Conservation (phyloP, 2,797 vertebrate species). For the Erithacus rubecula region DNA sequence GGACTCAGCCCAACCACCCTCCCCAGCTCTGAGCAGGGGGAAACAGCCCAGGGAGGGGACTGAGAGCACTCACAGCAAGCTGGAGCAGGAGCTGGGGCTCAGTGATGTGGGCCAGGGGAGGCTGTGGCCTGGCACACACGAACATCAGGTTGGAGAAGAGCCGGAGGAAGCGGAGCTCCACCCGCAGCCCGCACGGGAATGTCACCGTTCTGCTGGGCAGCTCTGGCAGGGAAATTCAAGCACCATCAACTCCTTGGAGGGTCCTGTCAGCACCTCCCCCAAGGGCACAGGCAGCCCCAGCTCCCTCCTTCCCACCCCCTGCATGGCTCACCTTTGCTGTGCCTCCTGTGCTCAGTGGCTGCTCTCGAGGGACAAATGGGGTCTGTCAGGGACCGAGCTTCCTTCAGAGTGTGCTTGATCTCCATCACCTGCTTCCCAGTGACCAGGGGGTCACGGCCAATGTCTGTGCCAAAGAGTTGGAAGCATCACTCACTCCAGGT, state of each 20-base stretch:
- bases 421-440: constrained; percentile 87
- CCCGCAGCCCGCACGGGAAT: constrained; percentile 78
- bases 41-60: neutral
- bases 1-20: neutral
- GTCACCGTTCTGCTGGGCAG: constrained; percentile 67
- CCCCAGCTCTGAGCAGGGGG: neutral
- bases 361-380: constrained; percentile 72
- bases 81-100: constrained; percentile 77
- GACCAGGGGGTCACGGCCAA: constrained; percentile 83
- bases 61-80: constrained; percentile 73
- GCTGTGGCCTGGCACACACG: constrained; percentile 78
- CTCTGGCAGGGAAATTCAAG: constrained; percentile 67
- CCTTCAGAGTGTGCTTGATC: constrained; percentile 88
- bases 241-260: neutral
- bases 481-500: neutral
- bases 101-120: neutral
- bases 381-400: constrained; percentile 85
- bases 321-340: constrained; percentile 71
- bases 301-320: rapidly evolving
- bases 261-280: neutral
- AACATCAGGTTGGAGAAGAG: constrained; percentile 86
- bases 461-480: constrained; percentile 71
- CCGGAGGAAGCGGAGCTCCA: constrained; percentile 81
- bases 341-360: constrained; percentile 76
- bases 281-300: neutral